Evolutionary conservation across 2,888 invertebrate genomes (phyloP).

Genomic region (Latrodectus hesperus): DNA sequence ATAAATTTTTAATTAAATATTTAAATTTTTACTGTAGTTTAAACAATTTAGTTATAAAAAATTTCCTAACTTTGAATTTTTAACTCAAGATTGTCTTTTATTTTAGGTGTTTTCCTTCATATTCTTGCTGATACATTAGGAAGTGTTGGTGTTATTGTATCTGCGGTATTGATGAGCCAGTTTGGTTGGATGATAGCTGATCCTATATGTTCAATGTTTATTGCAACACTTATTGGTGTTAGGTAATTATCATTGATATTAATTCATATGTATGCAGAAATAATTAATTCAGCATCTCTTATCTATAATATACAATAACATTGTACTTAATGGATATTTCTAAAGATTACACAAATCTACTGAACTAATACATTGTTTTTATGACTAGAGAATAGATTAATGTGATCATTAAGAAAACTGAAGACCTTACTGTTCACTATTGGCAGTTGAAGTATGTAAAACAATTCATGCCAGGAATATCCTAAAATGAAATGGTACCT

Average conservation of each 20-base stretch:
- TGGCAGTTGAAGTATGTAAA: too few species aligned
- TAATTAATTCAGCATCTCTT: too few species aligned
- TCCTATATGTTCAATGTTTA: constrained; percentile 98
- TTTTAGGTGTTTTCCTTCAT: constrained; percentile 91
- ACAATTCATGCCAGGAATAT: too few species aligned
- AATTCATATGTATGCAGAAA: too few species aligned
- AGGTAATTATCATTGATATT: constrained; percentile 79
- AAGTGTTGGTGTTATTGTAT: constrained; percentile 96
- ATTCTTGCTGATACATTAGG: constrained; percentile 97
- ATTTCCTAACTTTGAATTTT: not conserved
- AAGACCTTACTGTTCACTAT: too few species aligned
- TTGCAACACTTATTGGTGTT: constrained; percentile 89
- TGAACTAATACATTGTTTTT: too few species aligned
- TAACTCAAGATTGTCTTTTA: constrained; percentile 12
- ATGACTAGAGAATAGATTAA: too few species aligned
- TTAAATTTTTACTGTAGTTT: not conserved
- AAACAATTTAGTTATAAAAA: not conserved
- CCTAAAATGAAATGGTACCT: too few species aligned
- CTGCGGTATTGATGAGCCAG: constrained; percentile 92
- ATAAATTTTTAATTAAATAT: constrained; percentile 11
- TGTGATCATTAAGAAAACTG: too few species aligned
- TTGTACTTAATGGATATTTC: too few species aligned
- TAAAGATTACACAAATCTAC: too few species aligned
- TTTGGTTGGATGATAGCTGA: constrained; percentile 99
- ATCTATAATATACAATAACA: too few species aligned